Evolutionary conservation across 2,888 invertebrate genomes (phyloP).

Genomic region (Lingula anatina): DNA sequence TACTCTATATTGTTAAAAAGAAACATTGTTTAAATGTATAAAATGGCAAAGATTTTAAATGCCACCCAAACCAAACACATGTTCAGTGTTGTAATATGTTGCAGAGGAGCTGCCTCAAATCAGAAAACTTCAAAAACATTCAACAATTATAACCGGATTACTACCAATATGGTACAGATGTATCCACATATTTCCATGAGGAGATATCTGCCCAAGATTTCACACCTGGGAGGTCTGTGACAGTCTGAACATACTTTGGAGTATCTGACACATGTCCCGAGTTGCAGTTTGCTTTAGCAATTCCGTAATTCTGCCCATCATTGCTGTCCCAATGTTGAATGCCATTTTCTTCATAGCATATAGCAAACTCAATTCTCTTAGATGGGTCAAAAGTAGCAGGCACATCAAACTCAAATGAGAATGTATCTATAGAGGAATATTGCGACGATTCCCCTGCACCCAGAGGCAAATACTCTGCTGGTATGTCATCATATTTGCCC

Average conservation of each 20-base stretch:
- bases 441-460: conserved; percentile 47
- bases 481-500: conserved; percentile 74
- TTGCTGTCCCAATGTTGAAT: conserved; percentile 89
- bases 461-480: conserved; percentile 63
- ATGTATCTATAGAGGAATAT: conserved; percentile 72
- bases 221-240: not conserved
- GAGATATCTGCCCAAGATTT: conserved; percentile 27
- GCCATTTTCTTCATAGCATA: conserved; percentile 67
- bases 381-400: conserved; percentile 49
- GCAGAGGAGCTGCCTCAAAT: too few species aligned
- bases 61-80: too few species aligned
- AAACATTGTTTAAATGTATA: too few species aligned
- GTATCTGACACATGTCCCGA: not conserved
- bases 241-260: not conserved
- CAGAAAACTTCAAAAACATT: too few species aligned
- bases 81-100: too few species aligned
- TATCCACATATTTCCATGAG: conserved; percentile 28
- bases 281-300: conserved; percentile 51
- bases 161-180: conserved; percentile 30
- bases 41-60: too few species aligned
- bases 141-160: too few species aligned
- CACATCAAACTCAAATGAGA: conserved; percentile 75
- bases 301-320: conserved; percentile 74
- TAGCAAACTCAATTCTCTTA: conserved; percentile 74
- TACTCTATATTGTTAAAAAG: too few species aligned